Evolutionary conservation across 2,113 vertebrate genomes (phyloP).

Genomic region (Machaerirhynchus nigripectus): DNA sequence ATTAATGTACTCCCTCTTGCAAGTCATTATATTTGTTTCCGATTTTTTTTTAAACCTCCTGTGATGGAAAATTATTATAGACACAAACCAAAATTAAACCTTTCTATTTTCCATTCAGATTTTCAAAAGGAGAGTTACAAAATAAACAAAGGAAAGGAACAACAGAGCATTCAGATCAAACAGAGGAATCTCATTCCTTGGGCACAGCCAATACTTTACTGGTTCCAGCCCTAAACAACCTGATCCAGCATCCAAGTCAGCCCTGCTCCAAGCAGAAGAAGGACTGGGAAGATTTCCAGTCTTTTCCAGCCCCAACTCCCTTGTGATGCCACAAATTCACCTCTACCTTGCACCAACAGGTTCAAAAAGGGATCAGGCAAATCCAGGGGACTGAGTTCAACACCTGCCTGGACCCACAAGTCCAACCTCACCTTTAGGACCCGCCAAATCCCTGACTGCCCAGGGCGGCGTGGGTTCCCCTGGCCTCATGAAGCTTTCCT

Average conservation of each 20-base stretch:
- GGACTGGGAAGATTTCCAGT: not conserved
- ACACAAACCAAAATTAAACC: not conserved
- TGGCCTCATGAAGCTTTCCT: not conserved
- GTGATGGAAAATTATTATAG: not conserved
- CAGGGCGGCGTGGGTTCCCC: not conserved
- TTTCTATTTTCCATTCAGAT: not conserved
- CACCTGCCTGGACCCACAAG: not conserved
- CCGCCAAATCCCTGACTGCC: not conserved
- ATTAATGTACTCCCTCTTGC: not conserved
- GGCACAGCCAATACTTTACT: not conserved
- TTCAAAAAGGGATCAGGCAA: not conserved
- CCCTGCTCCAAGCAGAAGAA: not conserved
- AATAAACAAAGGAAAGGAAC: not conserved
- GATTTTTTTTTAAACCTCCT: not conserved
- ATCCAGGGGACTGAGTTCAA: not conserved
- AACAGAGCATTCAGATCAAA: not conserved
- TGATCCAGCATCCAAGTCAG: not conserved
- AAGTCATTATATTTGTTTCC: not conserved
- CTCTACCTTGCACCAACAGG: not conserved
- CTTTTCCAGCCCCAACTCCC: not conserved
- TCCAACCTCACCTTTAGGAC: not conserved
- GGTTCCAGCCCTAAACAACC: not conserved
- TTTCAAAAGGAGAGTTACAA: not conserved
- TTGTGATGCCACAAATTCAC: not conserved
- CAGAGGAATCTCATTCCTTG: not conserved